These are phyloP conservation scores for Druon quercuslanigerum DNA, from an alignment of 1,140 invertebrate species.

Conservation along the genomic window DNA sequence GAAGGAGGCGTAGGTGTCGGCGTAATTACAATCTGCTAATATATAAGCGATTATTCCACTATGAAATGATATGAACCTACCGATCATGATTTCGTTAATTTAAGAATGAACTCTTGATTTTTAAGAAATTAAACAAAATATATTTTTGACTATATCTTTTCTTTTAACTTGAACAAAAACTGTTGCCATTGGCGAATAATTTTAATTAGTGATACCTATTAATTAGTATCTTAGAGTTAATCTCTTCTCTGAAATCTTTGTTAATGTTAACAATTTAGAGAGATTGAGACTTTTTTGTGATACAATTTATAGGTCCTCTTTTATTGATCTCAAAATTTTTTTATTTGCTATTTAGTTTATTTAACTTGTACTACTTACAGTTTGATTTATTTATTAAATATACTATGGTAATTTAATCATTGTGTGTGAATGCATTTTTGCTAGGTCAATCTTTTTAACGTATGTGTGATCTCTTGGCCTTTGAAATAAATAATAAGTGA, in stretches of 20 bases:
- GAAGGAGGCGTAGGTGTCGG: slow-evolving; percentile 93
- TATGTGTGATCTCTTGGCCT: neutral
- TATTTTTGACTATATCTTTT: neutral
- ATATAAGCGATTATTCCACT: neutral
- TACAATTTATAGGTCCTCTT: slow-evolving; percentile 9
- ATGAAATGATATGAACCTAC: neutral
- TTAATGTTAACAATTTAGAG: neutral
- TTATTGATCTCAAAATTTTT: slow-evolving; percentile 26
- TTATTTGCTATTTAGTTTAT: neutral
- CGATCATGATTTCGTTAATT: neutral
- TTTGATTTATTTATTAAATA: slow-evolving; percentile 7
- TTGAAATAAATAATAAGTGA: neutral
- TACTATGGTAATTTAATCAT: neutral
- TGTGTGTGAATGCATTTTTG: neutral
- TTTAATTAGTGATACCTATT: neutral
- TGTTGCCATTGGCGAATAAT: neutral
- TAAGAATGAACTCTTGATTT: neutral
- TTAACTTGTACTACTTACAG: too few relatives aligned
- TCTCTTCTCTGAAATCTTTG: neutral
- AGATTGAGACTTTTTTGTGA: slow-evolving; percentile 11
- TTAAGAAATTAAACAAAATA: neutral
- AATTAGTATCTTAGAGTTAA: neutral
- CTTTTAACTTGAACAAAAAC: neutral
- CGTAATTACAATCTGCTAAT: slow-evolving; percentile 80
- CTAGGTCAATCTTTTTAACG: neutral